Percentiles rank a stretch among this genome's conserved stretches.
These are phyloP conservation scores for Tetrax tetrax DNA, from an alignment of 2,113 vertebrate genomes.

Conservation along the genomic window DNA sequence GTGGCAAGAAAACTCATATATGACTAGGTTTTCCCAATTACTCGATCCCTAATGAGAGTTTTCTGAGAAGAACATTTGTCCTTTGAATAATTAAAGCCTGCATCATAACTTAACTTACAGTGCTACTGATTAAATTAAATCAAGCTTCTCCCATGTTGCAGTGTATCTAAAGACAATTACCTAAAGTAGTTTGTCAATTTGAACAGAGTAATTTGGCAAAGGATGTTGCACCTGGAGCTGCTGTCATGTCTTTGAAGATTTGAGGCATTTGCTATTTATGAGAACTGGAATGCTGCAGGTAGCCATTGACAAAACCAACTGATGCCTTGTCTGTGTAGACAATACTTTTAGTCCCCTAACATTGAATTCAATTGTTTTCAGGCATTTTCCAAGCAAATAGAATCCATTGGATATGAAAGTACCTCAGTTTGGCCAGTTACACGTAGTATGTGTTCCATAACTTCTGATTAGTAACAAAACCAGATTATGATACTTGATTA, in stretches of 20 bases:
- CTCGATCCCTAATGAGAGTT: neutral
- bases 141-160: slow-evolving; percentile 5
- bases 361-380: neutral
- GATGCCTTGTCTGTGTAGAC: neutral
- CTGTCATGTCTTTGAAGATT: neutral
- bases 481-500: neutral
- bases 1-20: neutral
- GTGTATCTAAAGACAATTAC: slow-evolving; percentile 61
- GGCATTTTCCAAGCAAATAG: neutral
- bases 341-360: neutral
- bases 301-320: neutral
- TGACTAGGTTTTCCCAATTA: neutral
- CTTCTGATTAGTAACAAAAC: neutral
- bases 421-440: neutral
- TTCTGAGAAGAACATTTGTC: slow-evolving; percentile 21
- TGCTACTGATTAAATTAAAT: slow-evolving; percentile 67
- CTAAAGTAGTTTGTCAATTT: slow-evolving; percentile 46
- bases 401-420: neutral
- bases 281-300: neutral
- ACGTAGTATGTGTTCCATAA: neutral
- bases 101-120: slow-evolving; percentile 60
- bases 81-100: slow-evolving; percentile 62
- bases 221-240: slow-evolving; percentile 32
- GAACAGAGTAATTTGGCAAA: slow-evolving; percentile 41
- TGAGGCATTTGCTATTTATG: neutral